phyloP scores from a whole-genome alignment of 92 coral and sea anemone species.

The Paramuricea clavata region DNA sequence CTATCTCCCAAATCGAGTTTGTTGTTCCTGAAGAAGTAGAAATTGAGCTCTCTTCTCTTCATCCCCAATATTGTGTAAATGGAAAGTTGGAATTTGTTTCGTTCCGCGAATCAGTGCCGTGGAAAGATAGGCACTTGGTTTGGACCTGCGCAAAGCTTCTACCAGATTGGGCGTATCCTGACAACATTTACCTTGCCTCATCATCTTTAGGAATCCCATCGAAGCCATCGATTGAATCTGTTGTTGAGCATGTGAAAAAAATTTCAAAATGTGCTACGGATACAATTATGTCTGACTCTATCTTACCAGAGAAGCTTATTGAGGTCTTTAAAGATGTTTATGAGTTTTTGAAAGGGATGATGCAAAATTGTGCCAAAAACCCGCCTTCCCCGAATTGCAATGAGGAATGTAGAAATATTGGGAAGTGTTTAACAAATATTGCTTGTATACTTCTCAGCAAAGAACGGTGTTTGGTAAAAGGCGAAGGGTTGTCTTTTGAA shows the following conservation, averaged over 20 bases:
- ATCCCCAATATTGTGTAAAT: neutral
- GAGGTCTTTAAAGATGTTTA: constrained; percentile 81
- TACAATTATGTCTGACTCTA: constrained; percentile 83
- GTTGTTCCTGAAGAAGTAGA: constrained; percentile 28
- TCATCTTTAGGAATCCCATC: constrained; percentile 77
- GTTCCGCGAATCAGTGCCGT: constrained; percentile 33
- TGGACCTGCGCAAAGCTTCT: constrained; percentile 89
- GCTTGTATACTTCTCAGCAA: constrained; percentile 93
- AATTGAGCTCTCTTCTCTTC: constrained; percentile 1
- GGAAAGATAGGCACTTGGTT: constrained; percentile 33
- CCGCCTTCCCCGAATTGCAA: constrained; percentile 72
- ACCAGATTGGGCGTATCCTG: constrained; percentile 93
- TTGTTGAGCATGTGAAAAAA: constrained; percentile 80
- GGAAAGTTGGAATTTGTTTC: constrained; percentile 22
- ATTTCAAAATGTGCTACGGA: constrained; percentile 76
- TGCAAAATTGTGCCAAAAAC: constrained; percentile 67
- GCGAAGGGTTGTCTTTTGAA: constrained; percentile 15
- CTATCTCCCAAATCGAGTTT: neutral
- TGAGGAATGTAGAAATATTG: constrained; percentile 79
- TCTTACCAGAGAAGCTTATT: constrained; percentile 83
- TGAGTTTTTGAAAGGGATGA: constrained; percentile 77
- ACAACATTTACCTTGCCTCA: constrained; percentile 33
- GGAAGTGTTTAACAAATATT: constrained; percentile 70
- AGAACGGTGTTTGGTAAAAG: constrained; percentile 71
- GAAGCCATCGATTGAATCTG: constrained; percentile 83